Base-by-base conservation (phyloP, 2,113 vertebrate species). In the Hystrix cristata region DNA sequence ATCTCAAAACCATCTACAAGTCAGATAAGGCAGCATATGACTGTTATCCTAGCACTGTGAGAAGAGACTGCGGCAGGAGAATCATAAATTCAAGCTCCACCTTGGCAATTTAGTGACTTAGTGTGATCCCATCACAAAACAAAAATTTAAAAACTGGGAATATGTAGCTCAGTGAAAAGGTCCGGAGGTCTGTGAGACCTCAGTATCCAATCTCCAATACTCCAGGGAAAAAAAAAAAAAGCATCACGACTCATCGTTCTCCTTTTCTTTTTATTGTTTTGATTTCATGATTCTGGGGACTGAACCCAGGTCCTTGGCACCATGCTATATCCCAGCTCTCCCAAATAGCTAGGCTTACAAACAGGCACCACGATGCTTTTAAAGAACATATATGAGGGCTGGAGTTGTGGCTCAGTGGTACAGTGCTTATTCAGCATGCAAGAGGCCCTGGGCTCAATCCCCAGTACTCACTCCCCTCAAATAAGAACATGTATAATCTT, bases 1-100 rank as follows among this genome's bases (percentile, higher is more conserved):
- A 91, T 79, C 90, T 93, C 74, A 87, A 90, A 93, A 94, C 57
- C 65, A 57, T 3, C 60, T 89, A 65, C 34, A 67, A 69, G 8
- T 8, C 4, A 71, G 34, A 18, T n/a, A 71, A 71, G 18, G 67
- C 18, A 71, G 67, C n/a, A 71, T n/a, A 71, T 71, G 18, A n/a
- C n/a, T 71, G 43, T 43, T 71, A 71, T 43, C 18, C 69, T 18
- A 71, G 69, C 69, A 38, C 69, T 71, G 18, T 71, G 69, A 71
- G 69, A 71, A 71, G 69, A 71, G 19, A 71, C n/a, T 71, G 38
- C n/a, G n/a, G n/a, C 69, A 71, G 18, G 8, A 71, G 69, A 71
- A 71, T 23, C n/a, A 8, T 71, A 71, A 71, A 71, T 38, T 71
- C 18, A 43, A 71, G n/a, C 31, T 43, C n/a, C 38, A n/a, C 18